Base-by-base conservation (phyloP, 2,888 invertebrate genomes). In the Netelia melanura region DNA sequence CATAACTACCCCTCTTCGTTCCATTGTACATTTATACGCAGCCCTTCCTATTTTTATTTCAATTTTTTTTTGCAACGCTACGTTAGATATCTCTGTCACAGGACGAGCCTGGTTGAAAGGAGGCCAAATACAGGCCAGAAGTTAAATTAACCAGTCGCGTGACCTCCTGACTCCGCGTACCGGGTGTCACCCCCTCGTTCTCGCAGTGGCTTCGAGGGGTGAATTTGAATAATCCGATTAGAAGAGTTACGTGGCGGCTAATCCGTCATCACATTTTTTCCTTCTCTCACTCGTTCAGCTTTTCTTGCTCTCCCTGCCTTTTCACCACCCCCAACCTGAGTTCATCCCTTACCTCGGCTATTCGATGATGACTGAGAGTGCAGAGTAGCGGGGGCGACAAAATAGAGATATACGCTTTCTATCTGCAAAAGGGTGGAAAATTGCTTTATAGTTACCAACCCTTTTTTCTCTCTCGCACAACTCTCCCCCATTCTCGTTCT, bases 221-320 rank as follows among this genome's bases (percentile, higher is more conserved):
- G 71, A 80, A 86, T 88, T 86, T 86, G 86, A 89, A 89, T 89
- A 89, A 90, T 86, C 87, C 87, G 84, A 86, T 88, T 87, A 87
- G 83, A 86, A 86, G 85, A 88, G 87, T 89, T 88, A 87, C 86
- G 86, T 52, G 81, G 84, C 75, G 81, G 79, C 80, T 85, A 85
- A 83, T 83, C 85, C 81, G 71, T 83, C 83, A 80, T 77, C 75
- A 74, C 83, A 83, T 81, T 85, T 83, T 64, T 67, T 54, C 71
- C 72, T 72, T 81, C 64, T 81, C 75, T 85, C 77, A 38, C 75
- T 80, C 79, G 21, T 70, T 76, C 62, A 68, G 30, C 68, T 83
- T 81, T 79, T 67, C 52, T 74, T 58, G 43, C 30, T 48, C 30
- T 23, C 17, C 44, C 17, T 48, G 56, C 71, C 8, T 43, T 43